These are phyloP conservation scores for Vandiemenella viatica DNA, from an alignment of 2,888 invertebrate genomes.

Conservation along the genomic window DNA sequence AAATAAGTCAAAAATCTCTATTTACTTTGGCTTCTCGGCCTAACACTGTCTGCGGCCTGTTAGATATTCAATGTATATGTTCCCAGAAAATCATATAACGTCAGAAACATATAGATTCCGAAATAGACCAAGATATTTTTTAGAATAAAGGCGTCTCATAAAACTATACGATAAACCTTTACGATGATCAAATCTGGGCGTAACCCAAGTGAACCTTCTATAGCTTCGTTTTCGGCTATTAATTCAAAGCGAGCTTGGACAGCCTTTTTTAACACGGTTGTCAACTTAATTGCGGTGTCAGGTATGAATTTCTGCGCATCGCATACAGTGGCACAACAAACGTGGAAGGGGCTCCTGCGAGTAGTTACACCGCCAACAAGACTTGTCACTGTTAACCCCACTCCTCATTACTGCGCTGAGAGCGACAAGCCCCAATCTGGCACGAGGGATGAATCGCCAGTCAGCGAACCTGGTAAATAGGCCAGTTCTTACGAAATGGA, in stretches of 20 bases:
- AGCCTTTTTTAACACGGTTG: neutral
- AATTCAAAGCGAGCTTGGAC: neutral
- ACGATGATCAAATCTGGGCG: neutral
- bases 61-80: too few species aligned
- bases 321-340: neutral
- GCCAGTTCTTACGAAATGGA: slow-evolving; percentile 21
- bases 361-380: neutral
- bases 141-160: too few species aligned
- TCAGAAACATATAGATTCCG: too few species aligned
- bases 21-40: too few species aligned
- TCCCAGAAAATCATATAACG: too few species aligned
- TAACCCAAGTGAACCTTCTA: neutral
- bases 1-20: too few species aligned
- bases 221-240: neutral
- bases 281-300: neutral
- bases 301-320: too few species aligned
- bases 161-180: too few species aligned
- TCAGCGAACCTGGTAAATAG: slow-evolving; percentile 23
- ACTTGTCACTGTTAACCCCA: neutral
- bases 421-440: slow-evolving; percentile 22
- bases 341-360: neutral
- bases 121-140: too few species aligned
- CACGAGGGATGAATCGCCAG: slow-evolving; percentile 27
- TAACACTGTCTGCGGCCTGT: too few species aligned
- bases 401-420: slow-evolving; percentile 19